Evolutionary conservation across 2,888 invertebrate genomes (phyloP).

Genomic region (Ariolimax columbianus): DNA sequence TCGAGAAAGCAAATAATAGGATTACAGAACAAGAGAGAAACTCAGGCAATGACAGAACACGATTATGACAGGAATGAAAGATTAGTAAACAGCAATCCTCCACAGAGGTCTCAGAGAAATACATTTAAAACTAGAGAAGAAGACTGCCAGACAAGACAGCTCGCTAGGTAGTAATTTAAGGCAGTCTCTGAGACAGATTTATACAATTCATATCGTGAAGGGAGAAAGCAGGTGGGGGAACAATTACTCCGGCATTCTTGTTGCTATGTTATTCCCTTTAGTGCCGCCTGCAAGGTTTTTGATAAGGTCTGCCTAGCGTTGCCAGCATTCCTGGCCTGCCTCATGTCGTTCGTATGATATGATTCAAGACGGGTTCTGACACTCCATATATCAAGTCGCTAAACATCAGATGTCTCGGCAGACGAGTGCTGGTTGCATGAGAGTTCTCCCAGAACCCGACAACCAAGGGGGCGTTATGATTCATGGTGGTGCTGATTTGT

Average conservation of each 20-base stretch:
- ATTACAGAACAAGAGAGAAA: too few species aligned
- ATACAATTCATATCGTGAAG: conserved; percentile 39
- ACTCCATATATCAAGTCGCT: conserved; percentile 35
- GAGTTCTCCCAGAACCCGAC: neutral
- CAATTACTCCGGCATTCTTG: conserved; percentile 33
- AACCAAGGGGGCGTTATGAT: conserved; percentile 23
- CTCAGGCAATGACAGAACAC: too few species aligned
- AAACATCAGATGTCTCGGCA: conserved; percentile 31
- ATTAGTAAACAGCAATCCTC: too few species aligned
- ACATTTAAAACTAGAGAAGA: neutral
- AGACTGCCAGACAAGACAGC: conserved; percentile 3
- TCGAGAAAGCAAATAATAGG: too few species aligned
- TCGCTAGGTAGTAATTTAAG: neutral
- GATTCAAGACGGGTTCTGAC: conserved; percentile 4
- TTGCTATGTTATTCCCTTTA: conserved; percentile 16
- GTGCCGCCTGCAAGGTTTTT: conserved; percentile 33
- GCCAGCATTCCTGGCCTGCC: conserved; percentile 28
- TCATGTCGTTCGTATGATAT: conserved; percentile 27
- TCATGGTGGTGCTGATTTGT: conserved; percentile 42
- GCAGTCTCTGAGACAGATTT: conserved; percentile 6
- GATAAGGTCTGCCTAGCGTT: neutral
- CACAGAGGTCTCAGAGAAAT: neutral
- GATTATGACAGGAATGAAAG: neutral
- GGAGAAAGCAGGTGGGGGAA: conserved; percentile 36
- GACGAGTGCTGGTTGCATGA: neutral